phyloP scores from a whole-genome alignment of 2,797 vertebrate species.

The Heterohyrax brucei region DNA sequence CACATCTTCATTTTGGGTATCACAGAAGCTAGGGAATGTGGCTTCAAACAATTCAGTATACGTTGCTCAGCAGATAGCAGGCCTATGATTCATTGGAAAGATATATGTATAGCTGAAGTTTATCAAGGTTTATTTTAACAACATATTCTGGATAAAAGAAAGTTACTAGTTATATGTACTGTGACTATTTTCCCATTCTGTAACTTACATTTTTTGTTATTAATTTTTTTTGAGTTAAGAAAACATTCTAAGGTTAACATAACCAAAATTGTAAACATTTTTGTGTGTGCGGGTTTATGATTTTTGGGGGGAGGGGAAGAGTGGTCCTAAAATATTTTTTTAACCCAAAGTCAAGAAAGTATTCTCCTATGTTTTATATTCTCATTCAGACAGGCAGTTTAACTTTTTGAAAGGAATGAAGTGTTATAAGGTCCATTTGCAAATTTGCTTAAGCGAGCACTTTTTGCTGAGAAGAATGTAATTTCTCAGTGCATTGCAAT shows the following conservation, averaged over 20 bases:
- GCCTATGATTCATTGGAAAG: not conserved
- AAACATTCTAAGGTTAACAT: not conserved
- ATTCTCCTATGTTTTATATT: not conserved
- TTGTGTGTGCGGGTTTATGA: not conserved
- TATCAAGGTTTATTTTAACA: not conserved
- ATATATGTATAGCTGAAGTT: not conserved
- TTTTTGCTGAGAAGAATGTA: not conserved
- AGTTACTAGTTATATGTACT: not conserved
- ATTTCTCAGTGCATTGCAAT: not conserved
- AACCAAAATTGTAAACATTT: not conserved
- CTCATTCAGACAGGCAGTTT: not conserved
- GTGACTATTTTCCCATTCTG: not conserved
- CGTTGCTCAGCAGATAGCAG: not conserved
- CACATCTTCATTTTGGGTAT: slow-evolving; percentile 40
- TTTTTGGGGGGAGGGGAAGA: no score
- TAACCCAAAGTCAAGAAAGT: not conserved
- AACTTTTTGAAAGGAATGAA: not conserved
- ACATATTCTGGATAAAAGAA: not conserved
- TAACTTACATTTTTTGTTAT: not conserved
- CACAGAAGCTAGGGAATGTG: slow-evolving; percentile 48
- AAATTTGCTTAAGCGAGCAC: not conserved
- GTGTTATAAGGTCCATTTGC: not conserved
- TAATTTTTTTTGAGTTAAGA: not conserved
- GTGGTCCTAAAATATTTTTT: not conserved
- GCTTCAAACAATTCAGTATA: slow-evolving; percentile 1